A percentile compares a stretch with the other conserved stretches of the same genome.
phyloP scores from a whole-genome alignment of 2,888 invertebrate genomes.

The Nebria brevicollis region DNA sequence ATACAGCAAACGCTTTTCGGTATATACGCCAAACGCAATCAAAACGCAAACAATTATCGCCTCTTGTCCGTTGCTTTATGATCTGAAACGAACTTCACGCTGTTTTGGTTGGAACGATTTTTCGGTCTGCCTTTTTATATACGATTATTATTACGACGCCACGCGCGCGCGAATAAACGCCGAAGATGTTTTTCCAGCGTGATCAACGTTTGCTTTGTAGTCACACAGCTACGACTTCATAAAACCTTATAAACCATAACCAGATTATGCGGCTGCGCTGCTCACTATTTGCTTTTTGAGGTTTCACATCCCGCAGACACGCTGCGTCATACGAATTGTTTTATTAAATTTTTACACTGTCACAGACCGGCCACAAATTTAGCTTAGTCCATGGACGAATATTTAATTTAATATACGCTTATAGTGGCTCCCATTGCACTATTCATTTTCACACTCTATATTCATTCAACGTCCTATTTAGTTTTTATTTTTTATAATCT shows the following conservation, averaged over 20 bases:
- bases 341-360: not conserved
- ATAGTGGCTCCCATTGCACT: too few relatives aligned
- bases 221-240: not conserved
- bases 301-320: not conserved
- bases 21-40: conserved; percentile 40
- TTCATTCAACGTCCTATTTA: too few relatives aligned
- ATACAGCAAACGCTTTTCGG: conserved; percentile 42
- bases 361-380: not conserved
- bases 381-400: not conserved
- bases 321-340: conserved; percentile 3
- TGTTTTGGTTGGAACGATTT: conserved; percentile 32
- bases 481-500: too few relatives aligned
- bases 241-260: conserved; percentile 12
- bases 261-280: not conserved
- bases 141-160: not conserved
- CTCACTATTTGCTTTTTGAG: not conserved
- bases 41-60: conserved; percentile 46
- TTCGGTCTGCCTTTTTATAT: conserved; percentile 7
- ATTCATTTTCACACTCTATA: too few relatives aligned
- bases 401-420: not conserved
- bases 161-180: not conserved
- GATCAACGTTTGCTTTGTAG: not conserved
- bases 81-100: conserved; percentile 45
- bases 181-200: not conserved
- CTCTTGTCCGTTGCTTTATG: conserved; percentile 44